Base-by-base conservation (phyloP, 37 sponge, comb jelly and placozoan species). In the Sycon ciliatum region DNA sequence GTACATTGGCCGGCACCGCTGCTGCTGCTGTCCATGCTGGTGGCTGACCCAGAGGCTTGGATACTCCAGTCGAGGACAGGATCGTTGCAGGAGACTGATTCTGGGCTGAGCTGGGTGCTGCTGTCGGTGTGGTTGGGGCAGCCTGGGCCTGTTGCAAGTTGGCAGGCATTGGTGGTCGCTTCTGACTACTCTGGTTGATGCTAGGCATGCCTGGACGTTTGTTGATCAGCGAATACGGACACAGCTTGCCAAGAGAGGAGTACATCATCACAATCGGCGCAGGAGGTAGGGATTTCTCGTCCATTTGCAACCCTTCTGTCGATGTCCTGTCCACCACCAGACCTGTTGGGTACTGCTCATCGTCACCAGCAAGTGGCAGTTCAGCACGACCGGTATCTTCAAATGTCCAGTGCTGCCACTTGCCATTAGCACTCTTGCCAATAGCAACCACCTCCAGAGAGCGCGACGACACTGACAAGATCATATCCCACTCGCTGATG, bases 351-450 rank as follows among this genome's bases (percentile, higher is more conserved):
- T 40, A 80, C 46, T 77, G 73, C n/a, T n/a, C n/a, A 22, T 76
- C 74, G 56, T 73, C 57, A 0, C 32, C 74, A 58, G 71, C 66
- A 9, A 87, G 60, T 1, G 88, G 88, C 2, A 76, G 24, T 75
- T 87, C 88, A 3, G 84, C 84, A 46, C 88, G 62, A 6, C 80
- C 88, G 16, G 69, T 63, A n/a, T 77, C 88, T 28, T 80, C 84
- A 18, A 75, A 78, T 5, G 71, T 71, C 80, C 81, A 87, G 31
- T 80, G 40, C 56, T 63, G 64, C 88, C 88, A 87, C 37, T 26
- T 23, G 24, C 16, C 52, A 49, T 69, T 29, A 18, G 38, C 1
- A n/a, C n/a, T n/a, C n/a, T n/a, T n/a, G n/a, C n/a, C n/a, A n/a
- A n/a, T n/a, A n/a, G n/a, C n/a, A n/a, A n/a, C n/a, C n/a, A n/a